Evolutionary conservation across 2,797 vertebrate species (phyloP).

Genomic region (Nyctalus aviator): DNA sequence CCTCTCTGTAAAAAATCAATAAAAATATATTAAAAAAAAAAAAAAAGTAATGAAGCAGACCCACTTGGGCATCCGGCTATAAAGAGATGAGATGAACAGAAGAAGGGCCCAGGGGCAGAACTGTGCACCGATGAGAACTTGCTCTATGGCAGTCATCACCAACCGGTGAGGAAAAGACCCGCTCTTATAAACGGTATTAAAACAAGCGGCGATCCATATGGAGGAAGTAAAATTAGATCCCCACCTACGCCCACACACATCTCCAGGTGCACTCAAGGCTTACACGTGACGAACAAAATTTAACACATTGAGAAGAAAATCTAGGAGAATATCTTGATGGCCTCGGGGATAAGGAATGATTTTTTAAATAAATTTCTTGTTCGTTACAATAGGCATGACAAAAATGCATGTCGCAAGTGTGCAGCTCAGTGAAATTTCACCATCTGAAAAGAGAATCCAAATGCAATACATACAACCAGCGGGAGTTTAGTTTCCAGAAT

Average conservation of each 20-base stretch:
- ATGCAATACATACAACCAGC: no score
- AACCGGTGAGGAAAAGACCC: not conserved
- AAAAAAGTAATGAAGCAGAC: not conserved
- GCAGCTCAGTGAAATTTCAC: not conserved
- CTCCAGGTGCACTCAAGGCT: conserved; percentile 57
- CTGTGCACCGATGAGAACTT: not conserved
- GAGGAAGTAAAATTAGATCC: conserved; percentile 68
- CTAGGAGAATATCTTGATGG: conserved; percentile 23
- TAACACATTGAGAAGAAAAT: conserved; percentile 31
- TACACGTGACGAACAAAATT: not conserved
- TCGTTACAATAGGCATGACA: not conserved
- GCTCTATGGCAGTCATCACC: not conserved
- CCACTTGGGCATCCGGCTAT: not conserved
- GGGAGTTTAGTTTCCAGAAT: not conserved
- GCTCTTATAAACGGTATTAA: not conserved
- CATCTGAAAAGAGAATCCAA: not conserved
- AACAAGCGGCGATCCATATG: conserved; percentile 62
- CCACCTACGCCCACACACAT: not conserved
- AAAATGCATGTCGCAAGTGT: not conserved
- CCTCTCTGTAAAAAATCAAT: no score
- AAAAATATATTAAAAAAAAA: not conserved
- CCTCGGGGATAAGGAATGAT: not conserved
- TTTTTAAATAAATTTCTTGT: not conserved
- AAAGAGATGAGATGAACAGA: not conserved
- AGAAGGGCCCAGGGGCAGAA: not conserved